Conservation (phyloP, 1,140 invertebrate species). For the Drosophila fuyamai region DNA sequence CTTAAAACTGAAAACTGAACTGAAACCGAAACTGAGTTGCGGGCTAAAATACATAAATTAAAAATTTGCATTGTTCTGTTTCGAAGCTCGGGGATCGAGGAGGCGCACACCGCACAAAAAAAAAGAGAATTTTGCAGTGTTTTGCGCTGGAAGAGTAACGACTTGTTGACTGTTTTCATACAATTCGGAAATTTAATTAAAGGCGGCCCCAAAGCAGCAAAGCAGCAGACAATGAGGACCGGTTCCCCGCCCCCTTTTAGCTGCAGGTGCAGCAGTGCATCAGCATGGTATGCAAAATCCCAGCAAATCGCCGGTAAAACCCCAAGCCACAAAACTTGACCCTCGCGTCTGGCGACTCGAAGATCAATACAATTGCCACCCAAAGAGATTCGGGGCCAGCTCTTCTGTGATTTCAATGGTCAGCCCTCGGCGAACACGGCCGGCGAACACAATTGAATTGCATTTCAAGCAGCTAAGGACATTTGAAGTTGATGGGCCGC, state of each 20-base stretch:
- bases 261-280: constrained; percentile 64
- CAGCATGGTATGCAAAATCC: constrained; percentile 51
- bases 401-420: constrained; percentile 38
- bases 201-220: constrained; percentile 75
- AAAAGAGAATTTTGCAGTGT: constrained; percentile 47
- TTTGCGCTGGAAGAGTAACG: constrained; percentile 68
- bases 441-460: constrained; percentile 80
- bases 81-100: constrained; percentile 48
- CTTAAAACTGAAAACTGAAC: constrained; percentile 11
- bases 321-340: constrained; percentile 36
- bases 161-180: constrained; percentile 83
- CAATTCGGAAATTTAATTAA: constrained; percentile 83
- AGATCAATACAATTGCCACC: constrained; percentile 83
- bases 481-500: constrained; percentile 80
- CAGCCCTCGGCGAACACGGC: constrained; percentile 12
- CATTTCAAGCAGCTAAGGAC: constrained; percentile 79
- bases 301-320: neutral
- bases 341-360: constrained; percentile 33
- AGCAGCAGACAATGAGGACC: constrained; percentile 80
- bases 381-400: constrained; percentile 40
- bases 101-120: constrained; percentile 8
- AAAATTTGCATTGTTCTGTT: constrained; percentile 84
- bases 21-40: constrained; percentile 55
- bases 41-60: constrained; percentile 84
- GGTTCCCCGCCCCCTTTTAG: constrained; percentile 29